A percentile compares a stretch with the other conserved stretches of the same genome.
These are phyloP conservation scores for Lepidonotus clava DNA, from an alignment of 2,888 invertebrate genomes.

Conservation along the genomic window DNA sequence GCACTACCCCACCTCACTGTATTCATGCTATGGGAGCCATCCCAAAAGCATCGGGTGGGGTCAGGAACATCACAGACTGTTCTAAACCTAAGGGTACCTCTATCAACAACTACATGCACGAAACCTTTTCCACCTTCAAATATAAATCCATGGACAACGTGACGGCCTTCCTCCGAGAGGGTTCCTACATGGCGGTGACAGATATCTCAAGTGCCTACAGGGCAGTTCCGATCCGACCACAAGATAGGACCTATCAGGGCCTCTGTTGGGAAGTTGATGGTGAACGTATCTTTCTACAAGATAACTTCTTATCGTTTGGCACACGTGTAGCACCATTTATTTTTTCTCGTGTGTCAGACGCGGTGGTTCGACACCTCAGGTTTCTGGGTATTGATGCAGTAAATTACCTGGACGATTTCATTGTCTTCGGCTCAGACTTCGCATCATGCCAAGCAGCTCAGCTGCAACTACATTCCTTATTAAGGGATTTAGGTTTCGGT, in stretches of 20 bases:
- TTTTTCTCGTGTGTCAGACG: too few species aligned
- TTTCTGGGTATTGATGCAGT: too few species aligned
- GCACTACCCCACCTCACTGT: too few species aligned
- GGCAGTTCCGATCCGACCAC: background rate
- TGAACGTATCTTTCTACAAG: background rate
- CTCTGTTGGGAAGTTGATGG: background rate
- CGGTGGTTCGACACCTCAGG: too few species aligned
- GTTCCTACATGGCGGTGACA: background rate
- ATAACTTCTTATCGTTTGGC: background rate
- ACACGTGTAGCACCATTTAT: background rate
- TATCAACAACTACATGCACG: slow-evolving; percentile 1
- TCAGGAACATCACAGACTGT: too few species aligned
- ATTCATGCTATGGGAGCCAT: too few species aligned
- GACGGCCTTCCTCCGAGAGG: background rate
- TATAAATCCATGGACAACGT: background rate
- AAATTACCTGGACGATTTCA: background rate
- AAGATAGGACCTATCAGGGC: background rate
- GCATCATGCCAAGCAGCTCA: background rate
- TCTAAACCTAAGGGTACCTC: too few species aligned
- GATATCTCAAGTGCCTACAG: background rate
- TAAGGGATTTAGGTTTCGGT: background rate
- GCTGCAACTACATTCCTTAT: too few species aligned
- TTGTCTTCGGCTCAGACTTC: background rate
- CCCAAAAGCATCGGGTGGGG: too few species aligned
- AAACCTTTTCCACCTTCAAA: background rate